Conservation (phyloP, 2,113 vertebrate species). For the Ceyx melanurus region DNA sequence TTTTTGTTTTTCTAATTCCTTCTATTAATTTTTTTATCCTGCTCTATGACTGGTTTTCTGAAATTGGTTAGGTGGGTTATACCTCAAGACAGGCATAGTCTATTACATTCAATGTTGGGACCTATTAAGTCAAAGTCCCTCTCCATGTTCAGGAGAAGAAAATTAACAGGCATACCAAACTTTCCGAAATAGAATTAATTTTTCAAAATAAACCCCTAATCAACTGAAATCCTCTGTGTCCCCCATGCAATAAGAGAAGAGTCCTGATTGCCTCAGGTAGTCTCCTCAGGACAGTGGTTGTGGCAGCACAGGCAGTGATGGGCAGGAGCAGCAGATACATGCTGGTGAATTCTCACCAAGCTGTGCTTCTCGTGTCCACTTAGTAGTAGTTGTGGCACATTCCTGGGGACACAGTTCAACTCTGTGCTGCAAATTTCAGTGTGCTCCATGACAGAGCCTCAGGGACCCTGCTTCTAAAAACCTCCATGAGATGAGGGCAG, state of each 20-base stretch:
- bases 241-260: neutral
- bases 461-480: neutral
- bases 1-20: neutral
- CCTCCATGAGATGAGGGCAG: neutral
- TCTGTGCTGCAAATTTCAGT: neutral
- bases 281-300: neutral
- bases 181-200: neutral
- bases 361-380: neutral
- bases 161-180: neutral
- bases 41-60: neutral
- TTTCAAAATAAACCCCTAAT: neutral
- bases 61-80: neutral
- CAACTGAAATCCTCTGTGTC: neutral
- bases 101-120: neutral
- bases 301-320: accelerated
- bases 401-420: neutral
- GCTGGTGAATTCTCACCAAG: accelerated
- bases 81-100: neutral
- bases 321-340: accelerated
- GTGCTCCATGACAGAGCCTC: neutral
- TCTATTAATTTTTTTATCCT: neutral
- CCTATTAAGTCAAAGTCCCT: neutral
- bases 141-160: neutral
- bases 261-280: too few species aligned
- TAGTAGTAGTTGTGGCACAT: too few species aligned